Evolutionary conservation across 2,888 invertebrate genomes (phyloP).

Genomic region (Leucania comma): DNA sequence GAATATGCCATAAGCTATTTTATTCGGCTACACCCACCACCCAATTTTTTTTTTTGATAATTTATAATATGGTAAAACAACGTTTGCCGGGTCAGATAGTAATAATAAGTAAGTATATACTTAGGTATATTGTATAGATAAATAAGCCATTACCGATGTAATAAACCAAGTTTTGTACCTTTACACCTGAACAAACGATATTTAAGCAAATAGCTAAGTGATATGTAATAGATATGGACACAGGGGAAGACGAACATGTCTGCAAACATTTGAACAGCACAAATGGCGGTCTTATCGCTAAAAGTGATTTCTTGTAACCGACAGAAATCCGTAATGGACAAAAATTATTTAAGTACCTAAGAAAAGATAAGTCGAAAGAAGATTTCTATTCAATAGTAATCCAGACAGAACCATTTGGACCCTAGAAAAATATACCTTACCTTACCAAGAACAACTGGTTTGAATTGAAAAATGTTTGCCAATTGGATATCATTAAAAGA

Average conservation of each 20-base stretch:
- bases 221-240: constrained; percentile 22
- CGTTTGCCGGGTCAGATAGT: too few relatives aligned
- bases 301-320: constrained; percentile 36
- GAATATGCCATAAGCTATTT: too few relatives aligned
- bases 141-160: background rate
- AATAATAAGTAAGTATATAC: too few relatives aligned
- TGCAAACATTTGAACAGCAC: constrained; percentile 37
- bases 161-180: constrained; percentile 3
- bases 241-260: constrained; percentile 19
- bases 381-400: background rate
- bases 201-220: constrained; percentile 41
- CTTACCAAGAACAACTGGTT: too few relatives aligned
- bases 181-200: constrained; percentile 39
- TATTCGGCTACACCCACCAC: too few relatives aligned
- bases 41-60: too few relatives aligned
- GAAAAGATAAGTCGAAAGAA: constrained; percentile 8
- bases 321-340: constrained; percentile 31
- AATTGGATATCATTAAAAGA: too few relatives aligned
- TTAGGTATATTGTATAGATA: background rate
- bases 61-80: too few relatives aligned
- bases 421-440: too few relatives aligned
- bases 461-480: too few relatives aligned
- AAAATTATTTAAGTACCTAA: background rate
- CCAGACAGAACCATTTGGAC: too few relatives aligned
- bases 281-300: constrained; percentile 45